Evolutionary conservation across 2,888 invertebrate species (phyloP).

Genomic region (Margaritifera margaritifera): DNA sequence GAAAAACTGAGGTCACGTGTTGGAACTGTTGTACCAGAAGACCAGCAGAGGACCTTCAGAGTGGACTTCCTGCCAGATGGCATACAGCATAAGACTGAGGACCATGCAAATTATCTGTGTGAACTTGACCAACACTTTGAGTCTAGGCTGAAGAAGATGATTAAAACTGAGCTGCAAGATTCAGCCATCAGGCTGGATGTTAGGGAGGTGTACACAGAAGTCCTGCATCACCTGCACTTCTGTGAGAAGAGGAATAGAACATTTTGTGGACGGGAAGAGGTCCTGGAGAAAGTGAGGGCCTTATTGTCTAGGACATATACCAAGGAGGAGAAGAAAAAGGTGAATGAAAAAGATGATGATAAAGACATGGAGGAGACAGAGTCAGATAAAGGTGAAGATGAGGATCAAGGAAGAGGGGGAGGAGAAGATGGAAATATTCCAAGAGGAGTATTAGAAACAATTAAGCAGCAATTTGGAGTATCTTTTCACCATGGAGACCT

Average conservation of each 20-base stretch:
- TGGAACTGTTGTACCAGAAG: slow-evolving; percentile 27
- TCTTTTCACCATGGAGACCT: slow-evolving; percentile 13
- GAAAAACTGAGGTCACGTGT: slow-evolving; percentile 43
- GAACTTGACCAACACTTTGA: slow-evolving; percentile 48
- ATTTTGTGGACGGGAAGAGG: slow-evolving; percentile 50
- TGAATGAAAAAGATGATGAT: slow-evolving; percentile 5
- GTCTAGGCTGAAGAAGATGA: slow-evolving; percentile 42
- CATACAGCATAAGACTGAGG: slow-evolving; percentile 17
- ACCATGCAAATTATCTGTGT: slow-evolving; percentile 42
- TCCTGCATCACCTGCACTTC: slow-evolving; percentile 52
- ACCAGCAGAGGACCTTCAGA: slow-evolving; percentile 36
- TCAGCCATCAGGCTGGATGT: slow-evolving; percentile 3
- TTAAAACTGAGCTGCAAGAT: slow-evolving; percentile 31
- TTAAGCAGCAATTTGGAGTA: slow-evolving; percentile 10
- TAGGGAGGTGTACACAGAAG: slow-evolving; percentile 47
- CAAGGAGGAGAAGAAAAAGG: slow-evolving; percentile 8
- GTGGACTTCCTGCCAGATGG: slow-evolving; percentile 49
- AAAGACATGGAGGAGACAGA: slow-evolving; percentile 7
- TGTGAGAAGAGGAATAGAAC: slow-evolving; percentile 33
- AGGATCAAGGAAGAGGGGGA: slow-evolving; percentile 4
- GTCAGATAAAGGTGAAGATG: slow-evolving; percentile 1
- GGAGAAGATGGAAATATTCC: slow-evolving; percentile 6
- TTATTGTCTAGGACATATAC: slow-evolving; percentile 14
- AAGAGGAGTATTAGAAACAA: slow-evolving; percentile 2
- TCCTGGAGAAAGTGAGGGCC: slow-evolving; percentile 29